Conservation (phyloP, 2,797 vertebrate species). For the Nannoperca australis region DNA sequence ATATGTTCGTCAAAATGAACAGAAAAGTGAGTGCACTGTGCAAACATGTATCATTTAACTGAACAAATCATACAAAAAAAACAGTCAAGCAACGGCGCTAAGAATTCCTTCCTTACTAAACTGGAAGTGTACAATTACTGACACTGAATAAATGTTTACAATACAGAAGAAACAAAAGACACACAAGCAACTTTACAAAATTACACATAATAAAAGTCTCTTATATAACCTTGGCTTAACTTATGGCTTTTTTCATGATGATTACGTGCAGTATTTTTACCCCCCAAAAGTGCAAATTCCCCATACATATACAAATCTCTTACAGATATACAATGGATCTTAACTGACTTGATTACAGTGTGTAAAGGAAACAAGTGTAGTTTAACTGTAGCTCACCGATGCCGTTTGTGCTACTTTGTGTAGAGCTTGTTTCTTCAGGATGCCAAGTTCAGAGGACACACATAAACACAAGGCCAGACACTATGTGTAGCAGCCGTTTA, state of each 20-base stretch:
- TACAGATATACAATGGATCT: slow-evolving; percentile 42
- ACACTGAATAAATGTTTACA: slow-evolving; percentile 37
- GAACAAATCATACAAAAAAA: slow-evolving; percentile 16
- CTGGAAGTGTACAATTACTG: slow-evolving; percentile 31
- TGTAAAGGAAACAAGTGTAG: slow-evolving; percentile 38
- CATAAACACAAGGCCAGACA: slow-evolving; percentile 25
- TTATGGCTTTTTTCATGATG: slow-evolving; percentile 71
- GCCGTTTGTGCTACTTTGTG: slow-evolving; percentile 47
- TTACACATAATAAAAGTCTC: slow-evolving; percentile 71
- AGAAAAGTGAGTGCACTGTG: slow-evolving; percentile 29
- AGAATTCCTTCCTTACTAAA: slow-evolving; percentile 38
- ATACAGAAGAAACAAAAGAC: slow-evolving; percentile 46
- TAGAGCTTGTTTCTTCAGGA: slow-evolving; percentile 40
- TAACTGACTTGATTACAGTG: slow-evolving; percentile 50
- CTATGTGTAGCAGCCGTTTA: slow-evolving; percentile 40
- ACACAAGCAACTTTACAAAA: slow-evolving; percentile 65
- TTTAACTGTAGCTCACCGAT: slow-evolving; percentile 26
- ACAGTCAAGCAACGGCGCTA: slow-evolving; percentile 49
- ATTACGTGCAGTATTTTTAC: slow-evolving; percentile 55
- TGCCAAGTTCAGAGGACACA: slow-evolving; percentile 23
- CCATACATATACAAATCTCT: slow-evolving; percentile 57
- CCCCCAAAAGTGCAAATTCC: slow-evolving; percentile 75
- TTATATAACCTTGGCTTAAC: slow-evolving; percentile 63
- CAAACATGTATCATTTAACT: slow-evolving; percentile 40
- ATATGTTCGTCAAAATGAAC: slow-evolving; percentile 21